Evolutionary conservation across 2,888 invertebrate species (phyloP), one percentile per base, ranked within the genome.

Genomic region (Agonopterix subpropinquella): DNA sequence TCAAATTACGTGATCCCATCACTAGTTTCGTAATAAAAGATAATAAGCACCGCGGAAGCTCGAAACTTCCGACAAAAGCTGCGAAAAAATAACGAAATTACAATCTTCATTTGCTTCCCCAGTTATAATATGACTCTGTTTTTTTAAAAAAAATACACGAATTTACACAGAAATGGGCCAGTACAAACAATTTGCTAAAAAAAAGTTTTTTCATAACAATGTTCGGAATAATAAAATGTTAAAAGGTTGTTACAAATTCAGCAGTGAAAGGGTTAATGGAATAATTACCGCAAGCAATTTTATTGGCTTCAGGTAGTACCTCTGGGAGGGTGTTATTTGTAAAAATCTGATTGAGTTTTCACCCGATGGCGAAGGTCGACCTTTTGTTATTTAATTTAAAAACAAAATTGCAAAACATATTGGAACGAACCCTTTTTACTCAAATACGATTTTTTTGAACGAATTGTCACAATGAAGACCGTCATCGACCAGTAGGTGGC

Each of bases 41-140:
- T 59, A 59, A 62, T 58, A 57, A 54, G 55, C 55, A 51, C 45
- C 44, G 48, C 47, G 54, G 54, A 56, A 57, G 50, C 49, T 44
- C 48, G 43, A 35, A 48, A 50, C 47, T 43, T 37, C 47, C 44
- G 47, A 57, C 55, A 53, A 58, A 53, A 44, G 53, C 43, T 36
- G 39, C 45, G 39, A 47, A 48, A 47, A 52, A 53, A 53, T 55
- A 53, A 54, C 49, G 53, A 57, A 52, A 55, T 52, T 52, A 46
- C 41, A 42, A 36, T 44, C 36, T 50, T 52, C 50, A 50, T 51
- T 47, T 44, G 36, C 11, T 47, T n/a, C 45, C 42, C 4, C 46
- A 11, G 41, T 41, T 8, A 11, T 11, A 11, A 39, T 39, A 28
- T 7, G 28, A 28, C 28, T 5, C 4, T 28, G 2, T 28, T 28